Conservation (phyloP, 1,140 invertebrate species). For the Mercenaria mercenaria region DNA sequence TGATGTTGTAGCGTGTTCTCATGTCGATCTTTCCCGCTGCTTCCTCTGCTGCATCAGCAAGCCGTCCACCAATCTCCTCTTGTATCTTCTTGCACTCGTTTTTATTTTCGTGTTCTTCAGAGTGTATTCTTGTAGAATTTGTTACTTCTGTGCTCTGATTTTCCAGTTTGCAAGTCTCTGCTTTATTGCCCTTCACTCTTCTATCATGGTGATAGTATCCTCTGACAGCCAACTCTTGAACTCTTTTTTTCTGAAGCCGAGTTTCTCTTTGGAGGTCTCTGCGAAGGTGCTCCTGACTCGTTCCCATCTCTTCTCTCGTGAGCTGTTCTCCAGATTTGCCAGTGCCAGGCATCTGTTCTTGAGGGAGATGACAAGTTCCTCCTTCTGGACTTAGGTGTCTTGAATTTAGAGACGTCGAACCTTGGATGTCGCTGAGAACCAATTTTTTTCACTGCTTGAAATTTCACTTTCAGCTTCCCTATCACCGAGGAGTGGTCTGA, state of each 20-base stretch:
- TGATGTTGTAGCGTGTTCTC: slow-evolving; percentile 9
- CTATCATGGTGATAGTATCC: neutral
- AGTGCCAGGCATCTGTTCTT: neutral
- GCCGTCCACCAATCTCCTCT: neutral
- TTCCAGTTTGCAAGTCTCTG: neutral
- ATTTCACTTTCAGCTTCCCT: neutral
- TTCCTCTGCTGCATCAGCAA: neutral
- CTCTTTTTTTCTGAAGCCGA: neutral
- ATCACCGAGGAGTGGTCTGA: neutral
- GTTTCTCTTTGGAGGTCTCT: neutral
- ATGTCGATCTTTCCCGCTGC: neutral
- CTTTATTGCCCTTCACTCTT: neutral
- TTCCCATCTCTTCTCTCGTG: neutral
- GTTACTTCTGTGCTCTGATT: neutral
- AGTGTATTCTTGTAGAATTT: neutral
- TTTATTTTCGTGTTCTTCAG: neutral
- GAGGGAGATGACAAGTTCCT: neutral
- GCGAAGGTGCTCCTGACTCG: neutral
- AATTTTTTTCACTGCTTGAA: neutral
- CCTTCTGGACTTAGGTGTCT: no score
- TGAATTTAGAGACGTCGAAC: neutral
- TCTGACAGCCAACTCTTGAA: slow-evolving; percentile 23
- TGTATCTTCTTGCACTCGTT: neutral
- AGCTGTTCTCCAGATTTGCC: neutral
- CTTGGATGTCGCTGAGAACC: neutral